Evolutionary conservation across 2,113 vertebrate genomes (phyloP).

Genomic region (Phalacrocorax aristotelis): DNA sequence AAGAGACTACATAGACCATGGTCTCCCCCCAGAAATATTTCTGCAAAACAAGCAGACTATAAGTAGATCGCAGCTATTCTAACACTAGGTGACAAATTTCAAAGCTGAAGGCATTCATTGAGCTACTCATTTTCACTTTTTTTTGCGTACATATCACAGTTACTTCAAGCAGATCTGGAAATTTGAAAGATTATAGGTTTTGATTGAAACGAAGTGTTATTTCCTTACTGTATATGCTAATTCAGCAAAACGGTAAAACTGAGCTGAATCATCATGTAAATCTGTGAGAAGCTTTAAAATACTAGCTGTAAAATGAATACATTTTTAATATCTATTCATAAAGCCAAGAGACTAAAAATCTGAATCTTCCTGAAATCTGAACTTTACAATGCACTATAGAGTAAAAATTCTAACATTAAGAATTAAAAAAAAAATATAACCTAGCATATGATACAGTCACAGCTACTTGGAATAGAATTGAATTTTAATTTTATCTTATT

Average conservation of each 20-base stretch:
- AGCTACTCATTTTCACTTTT: constrained; percentile 30
- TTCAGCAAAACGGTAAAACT: constrained; percentile 30
- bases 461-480: background rate
- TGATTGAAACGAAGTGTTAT: background rate
- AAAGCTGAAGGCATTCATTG: constrained; percentile 22
- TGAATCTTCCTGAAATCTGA: constrained; percentile 9
- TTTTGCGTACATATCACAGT: background rate
- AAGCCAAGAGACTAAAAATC: background rate
- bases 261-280: constrained; percentile 37
- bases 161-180: constrained; percentile 37
- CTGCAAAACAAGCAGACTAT: constrained; percentile 12
- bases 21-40: constrained; percentile 2
- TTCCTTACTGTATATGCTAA: constrained; percentile 40
- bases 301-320: constrained; percentile 25
- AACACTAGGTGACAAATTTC: constrained; percentile 41
- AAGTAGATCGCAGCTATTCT: constrained; percentile 8
- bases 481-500: background rate
- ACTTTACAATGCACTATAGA: background rate
- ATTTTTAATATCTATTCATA: constrained; percentile 35
- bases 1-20: background rate
- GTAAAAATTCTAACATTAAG: background rate
- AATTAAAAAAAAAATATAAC: background rate
- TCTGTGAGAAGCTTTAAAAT: constrained; percentile 36
- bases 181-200: constrained; percentile 2
- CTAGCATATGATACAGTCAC: background rate